Percentiles rank a stretch among this genome's conserved stretches.
Conservation (phyloP, 2,113 vertebrate species). For the Trematomus loennbergii region DNA sequence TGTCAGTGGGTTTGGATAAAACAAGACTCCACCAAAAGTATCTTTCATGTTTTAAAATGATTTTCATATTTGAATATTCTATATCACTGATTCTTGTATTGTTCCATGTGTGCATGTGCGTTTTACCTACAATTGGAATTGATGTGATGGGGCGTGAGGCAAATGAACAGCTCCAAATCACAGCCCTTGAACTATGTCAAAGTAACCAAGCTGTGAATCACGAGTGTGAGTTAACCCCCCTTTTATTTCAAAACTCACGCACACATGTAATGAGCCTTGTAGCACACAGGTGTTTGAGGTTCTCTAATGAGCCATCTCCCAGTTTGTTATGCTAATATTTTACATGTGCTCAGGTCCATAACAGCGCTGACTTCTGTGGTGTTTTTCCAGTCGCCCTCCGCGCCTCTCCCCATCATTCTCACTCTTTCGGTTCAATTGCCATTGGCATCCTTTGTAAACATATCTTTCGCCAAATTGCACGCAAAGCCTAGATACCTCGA, state of each 20-base stretch:
- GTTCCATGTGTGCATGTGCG: not conserved
- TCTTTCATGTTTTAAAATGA: constrained; percentile 15
- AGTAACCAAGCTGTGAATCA: constrained; percentile 53
- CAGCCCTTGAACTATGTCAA: constrained; percentile 9
- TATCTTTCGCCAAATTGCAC: constrained; percentile 51
- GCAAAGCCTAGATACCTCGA: constrained; percentile 22
- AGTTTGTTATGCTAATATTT: constrained; percentile 8
- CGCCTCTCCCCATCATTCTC: constrained; percentile 30
- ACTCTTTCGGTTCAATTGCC: constrained; percentile 30
- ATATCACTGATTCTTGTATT: not conserved
- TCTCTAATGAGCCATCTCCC: constrained; percentile 61
- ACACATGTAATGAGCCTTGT: constrained; percentile 30
- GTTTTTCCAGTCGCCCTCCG: constrained; percentile 36
- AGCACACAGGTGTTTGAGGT: constrained; percentile 63
- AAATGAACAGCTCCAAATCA: constrained; percentile 17
- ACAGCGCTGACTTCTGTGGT: constrained; percentile 14
- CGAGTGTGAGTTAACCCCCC: constrained; percentile 21
- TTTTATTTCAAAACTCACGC: constrained; percentile 15
- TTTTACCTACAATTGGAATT: constrained; percentile 22
- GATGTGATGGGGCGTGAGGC: constrained; percentile 5
- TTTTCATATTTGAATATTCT: constrained; percentile 32
- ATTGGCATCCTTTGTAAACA: constrained; percentile 27
- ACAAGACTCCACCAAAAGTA: not conserved
- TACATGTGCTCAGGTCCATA: constrained; percentile 24
- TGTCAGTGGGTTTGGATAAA: constrained; percentile 15